Conservation (phyloP, 2,113 vertebrate species). For the Electrona antarctica region DNA sequence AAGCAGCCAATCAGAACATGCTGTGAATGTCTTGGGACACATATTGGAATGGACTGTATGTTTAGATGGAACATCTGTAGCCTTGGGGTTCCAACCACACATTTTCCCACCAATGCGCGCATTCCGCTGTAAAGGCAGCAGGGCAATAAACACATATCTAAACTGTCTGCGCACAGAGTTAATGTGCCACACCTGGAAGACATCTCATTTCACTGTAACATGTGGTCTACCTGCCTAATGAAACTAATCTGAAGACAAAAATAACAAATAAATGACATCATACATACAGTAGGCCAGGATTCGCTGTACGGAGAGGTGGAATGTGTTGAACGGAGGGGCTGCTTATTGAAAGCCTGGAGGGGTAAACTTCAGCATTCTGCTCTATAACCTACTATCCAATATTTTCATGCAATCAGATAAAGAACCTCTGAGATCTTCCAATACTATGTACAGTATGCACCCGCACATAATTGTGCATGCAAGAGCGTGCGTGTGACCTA, state of each 20-base stretch:
- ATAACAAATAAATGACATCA: neutral
- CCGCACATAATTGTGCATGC: neutral
- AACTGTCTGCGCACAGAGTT: slow-evolving; percentile 1
- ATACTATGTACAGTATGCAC: too few relatives aligned
- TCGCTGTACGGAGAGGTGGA: too few relatives aligned
- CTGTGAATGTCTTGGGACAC: neutral
- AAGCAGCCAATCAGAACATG: neutral
- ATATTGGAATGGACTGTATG: neutral
- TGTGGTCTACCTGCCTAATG: slow-evolving; percentile 26
- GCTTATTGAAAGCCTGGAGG: too few relatives aligned
- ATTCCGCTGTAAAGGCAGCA: slow-evolving; percentile 10
- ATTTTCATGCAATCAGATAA: too few relatives aligned
- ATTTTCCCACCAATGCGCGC: slow-evolving; percentile 8
- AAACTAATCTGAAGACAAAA: slow-evolving; percentile 26
- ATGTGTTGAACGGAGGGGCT: too few relatives aligned
- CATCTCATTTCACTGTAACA: slow-evolving; percentile 27
- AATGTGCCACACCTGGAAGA: slow-evolving; percentile 44
- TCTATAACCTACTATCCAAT: too few relatives aligned
- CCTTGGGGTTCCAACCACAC: neutral
- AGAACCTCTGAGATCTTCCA: too few relatives aligned
- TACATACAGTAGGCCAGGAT: too few relatives aligned
- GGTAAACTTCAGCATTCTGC: too few relatives aligned
- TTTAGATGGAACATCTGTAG: slow-evolving; percentile 1
- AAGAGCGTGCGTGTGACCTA: neutral
- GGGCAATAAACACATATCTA: slow-evolving; percentile 2